Base-by-base conservation (phyloP, 2,113 vertebrate genomes). In the Zapornia atra region DNA sequence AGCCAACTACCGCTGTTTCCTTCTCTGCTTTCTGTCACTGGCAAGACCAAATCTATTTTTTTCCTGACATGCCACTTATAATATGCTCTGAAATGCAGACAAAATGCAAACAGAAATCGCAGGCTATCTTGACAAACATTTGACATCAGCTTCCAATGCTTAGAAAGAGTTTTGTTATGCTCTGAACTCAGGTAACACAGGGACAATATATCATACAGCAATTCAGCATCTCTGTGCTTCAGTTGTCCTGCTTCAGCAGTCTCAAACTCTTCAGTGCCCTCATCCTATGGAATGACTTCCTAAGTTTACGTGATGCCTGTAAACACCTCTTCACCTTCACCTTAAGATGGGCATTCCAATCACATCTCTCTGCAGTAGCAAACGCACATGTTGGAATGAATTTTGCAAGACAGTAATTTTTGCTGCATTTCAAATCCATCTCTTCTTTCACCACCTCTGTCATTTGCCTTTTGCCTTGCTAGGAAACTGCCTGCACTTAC, bases 21-120 rank as follows among this genome's bases (percentile, higher is more conserved):
- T 91, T 83, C 86, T 87, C 50, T 66, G 59, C 82, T 90, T 82
- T 81, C 94, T 64, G 38, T 95, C 90, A 56, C 90, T 85, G 75
- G 95, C 90, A 94, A 95, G 88, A 82, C 65, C 48, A 66, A 83
- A 84, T 90, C 86, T 97, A 90, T 90, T 96, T 97, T 93, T 93
- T 94, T 92, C 94, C 95, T 95, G 95, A 92, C 91, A 86, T 75
- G 93, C 68, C 88, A 88, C 82, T 96, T 92, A 68, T 33, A 92
- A 94, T 94, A 90, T 75, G 64, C 92, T 92, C 83, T 95, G 94
- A 97, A 94, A 94, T n/a, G 25, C 90, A 77, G 91, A 96, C 70
- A 82, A 84, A 94, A 94, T 12, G 71, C 61, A 72, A 95, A 76
- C 40, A 86, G 85, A 92, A 93, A 85, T 34, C 54, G 31, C 69